Percentiles rank a stretch among this genome's conserved stretches.
Evolutionary conservation across 2,113 vertebrate genomes (phyloP).

Genomic region (Tor tambroides): DNA sequence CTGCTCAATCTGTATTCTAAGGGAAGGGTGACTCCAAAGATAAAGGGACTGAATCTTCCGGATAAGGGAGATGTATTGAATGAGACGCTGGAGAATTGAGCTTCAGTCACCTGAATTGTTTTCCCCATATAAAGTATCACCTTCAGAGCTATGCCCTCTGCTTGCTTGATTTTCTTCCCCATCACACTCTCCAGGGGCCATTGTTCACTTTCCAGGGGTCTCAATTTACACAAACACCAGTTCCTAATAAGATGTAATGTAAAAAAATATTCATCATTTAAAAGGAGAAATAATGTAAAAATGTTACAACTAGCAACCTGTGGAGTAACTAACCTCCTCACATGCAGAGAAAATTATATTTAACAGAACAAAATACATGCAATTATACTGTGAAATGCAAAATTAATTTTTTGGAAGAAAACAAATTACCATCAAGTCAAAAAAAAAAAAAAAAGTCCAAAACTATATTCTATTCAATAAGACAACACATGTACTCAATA

Average conservation of each 20-base stretch:
- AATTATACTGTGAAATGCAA: background rate
- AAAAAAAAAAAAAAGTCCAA: background rate
- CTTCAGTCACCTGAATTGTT: conserved; percentile 57
- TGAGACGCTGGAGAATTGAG: conserved; percentile 65
- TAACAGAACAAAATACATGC: background rate
- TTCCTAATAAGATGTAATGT: background rate
- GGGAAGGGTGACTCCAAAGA: conserved; percentile 49
- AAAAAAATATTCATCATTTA: background rate
- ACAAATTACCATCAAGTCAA: background rate
- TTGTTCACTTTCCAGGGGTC: background rate
- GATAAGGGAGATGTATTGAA: conserved; percentile 71
- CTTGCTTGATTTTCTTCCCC: background rate
- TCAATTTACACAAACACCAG: background rate
- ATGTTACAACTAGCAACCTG: background rate
- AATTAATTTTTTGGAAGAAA: background rate
- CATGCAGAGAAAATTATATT: background rate
- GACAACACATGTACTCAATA: too few species aligned
- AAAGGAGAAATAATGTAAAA: background rate
- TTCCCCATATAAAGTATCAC: conserved; percentile 59
- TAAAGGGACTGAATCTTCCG: conserved; percentile 63
- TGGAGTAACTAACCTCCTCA: background rate
- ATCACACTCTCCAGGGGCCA: background rate
- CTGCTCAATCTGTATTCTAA: conserved; percentile 64
- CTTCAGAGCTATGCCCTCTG: conserved; percentile 39
- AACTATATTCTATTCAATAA: too few species aligned